Conservation (phyloP, 2,113 vertebrate species). For the Dascyllus trimaculatus region DNA sequence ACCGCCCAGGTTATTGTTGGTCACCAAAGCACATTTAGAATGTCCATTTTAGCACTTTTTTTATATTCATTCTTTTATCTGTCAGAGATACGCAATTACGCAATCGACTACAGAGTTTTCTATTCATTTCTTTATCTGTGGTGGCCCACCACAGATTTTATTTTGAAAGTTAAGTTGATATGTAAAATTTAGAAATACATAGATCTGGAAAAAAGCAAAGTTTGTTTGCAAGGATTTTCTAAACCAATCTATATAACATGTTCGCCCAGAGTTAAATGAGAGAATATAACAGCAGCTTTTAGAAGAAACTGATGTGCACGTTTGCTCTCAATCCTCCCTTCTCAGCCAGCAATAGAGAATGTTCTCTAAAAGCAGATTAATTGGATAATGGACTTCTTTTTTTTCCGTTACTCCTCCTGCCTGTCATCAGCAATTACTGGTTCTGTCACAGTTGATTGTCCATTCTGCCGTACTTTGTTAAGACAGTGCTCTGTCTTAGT, state of each 20-base stretch:
- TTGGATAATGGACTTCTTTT: constrained; percentile 65
- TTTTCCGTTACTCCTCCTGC: constrained; percentile 50
- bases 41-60: too few species aligned
- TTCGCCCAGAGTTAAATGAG: too few species aligned
- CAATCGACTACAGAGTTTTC: too few species aligned
- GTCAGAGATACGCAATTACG: too few species aligned
- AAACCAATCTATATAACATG: too few species aligned
- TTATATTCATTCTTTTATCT: too few species aligned
- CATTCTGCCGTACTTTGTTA: constrained; percentile 35
- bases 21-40: too few species aligned
- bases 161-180: too few species aligned
- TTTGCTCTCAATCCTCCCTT: constrained; percentile 8
- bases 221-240: too few species aligned
- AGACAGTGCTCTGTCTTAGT: constrained; percentile 22
- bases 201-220: not conserved
- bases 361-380: constrained; percentile 70
- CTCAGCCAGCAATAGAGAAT: constrained; percentile 33
- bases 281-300: constrained; percentile 7
- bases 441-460: constrained; percentile 52
- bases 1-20: too few species aligned
- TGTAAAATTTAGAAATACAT: constrained; percentile 2
- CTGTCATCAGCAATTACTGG: constrained; percentile 50
- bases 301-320: not conserved
- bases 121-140: too few species aligned
- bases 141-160: too few species aligned